A percentile compares a stretch with the other conserved stretches of the same genome.
Evolutionary conservation across 2,888 invertebrate genomes (phyloP).

Genomic region (Pyrrhia umbra): DNA sequence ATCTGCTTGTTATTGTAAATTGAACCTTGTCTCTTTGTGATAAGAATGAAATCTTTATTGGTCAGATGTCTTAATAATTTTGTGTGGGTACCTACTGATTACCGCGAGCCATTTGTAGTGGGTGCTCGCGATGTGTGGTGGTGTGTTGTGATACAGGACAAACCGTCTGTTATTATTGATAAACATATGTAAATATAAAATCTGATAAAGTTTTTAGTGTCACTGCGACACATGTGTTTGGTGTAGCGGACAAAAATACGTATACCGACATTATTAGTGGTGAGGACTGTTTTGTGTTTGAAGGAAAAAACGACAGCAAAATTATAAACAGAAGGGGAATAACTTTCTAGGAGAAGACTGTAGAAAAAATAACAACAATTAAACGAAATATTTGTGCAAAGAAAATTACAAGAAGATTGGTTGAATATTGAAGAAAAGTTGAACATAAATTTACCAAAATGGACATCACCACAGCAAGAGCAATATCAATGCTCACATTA

Average conservation of each 20-base stretch:
- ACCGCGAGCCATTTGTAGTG: constrained; percentile 47
- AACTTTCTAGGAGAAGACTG: not conserved
- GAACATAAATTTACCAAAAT: constrained; percentile 69
- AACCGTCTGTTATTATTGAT: constrained; percentile 43
- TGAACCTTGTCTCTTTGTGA: not conserved
- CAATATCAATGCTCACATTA: constrained; percentile 91
- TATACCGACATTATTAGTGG: constrained; percentile 25
- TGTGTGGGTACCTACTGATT: constrained; percentile 44
- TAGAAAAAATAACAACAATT: not conserved
- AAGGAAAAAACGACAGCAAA: not conserved
- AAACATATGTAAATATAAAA: constrained; percentile 54
- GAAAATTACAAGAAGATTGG: not conserved
- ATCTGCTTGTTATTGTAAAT: constrained; percentile 11
- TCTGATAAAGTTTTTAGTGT: constrained; percentile 44
- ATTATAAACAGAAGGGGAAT: not conserved
- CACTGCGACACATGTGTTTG: constrained; percentile 33
- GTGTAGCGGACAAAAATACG: constrained; percentile 17
- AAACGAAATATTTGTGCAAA: not conserved
- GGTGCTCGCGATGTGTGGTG: constrained; percentile 39
- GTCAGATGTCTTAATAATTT: constrained; percentile 5
- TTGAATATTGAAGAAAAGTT: not conserved
- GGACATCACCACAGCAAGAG: constrained; percentile 90
- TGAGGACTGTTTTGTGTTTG: not conserved
- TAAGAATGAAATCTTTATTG: constrained; percentile 11
- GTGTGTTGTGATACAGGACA: constrained; percentile 36